Conservation (phyloP, 1,140 invertebrate species). For the Aphidius ervi region DNA sequence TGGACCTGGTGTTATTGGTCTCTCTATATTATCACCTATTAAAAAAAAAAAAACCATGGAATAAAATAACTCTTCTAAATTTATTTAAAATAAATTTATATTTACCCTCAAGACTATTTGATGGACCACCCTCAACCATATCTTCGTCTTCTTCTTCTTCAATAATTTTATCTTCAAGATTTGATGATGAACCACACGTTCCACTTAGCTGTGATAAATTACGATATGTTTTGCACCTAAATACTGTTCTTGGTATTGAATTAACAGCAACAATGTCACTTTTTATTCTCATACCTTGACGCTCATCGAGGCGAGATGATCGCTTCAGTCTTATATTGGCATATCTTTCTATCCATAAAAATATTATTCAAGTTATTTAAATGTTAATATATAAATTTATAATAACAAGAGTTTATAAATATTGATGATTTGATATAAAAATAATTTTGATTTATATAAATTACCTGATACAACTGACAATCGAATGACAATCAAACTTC, state of each 20-base stretch:
- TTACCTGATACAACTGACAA: background rate
- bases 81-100: background rate
- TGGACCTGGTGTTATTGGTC: background rate
- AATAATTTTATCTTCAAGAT: slow-evolving; percentile 18
- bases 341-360: background rate
- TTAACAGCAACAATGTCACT: slow-evolving; percentile 15
- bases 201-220: slow-evolving; percentile 16
- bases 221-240: slow-evolving; percentile 22
- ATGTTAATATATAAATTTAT: no score
- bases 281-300: slow-evolving; percentile 23
- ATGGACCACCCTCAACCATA: slow-evolving; percentile 21
- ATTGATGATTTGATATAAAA: no score
- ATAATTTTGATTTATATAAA: background rate
- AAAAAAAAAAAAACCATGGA: background rate
- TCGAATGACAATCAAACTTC: slow-evolving; percentile 5
- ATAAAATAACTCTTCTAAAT: background rate
- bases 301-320: slow-evolving; percentile 19
- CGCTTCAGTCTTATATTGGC: slow-evolving; percentile 8
- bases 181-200: slow-evolving; percentile 11
- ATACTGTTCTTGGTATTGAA: slow-evolving; percentile 18
- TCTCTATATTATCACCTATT: background rate
- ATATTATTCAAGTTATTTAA: background rate
- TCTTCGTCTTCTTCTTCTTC: slow-evolving; percentile 25
- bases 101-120: slow-evolving; percentile 18
- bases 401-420: no score